Evolutionary conservation across 2,113 vertebrate species (phyloP).

Genomic region (Prunella fulvescens): DNA sequence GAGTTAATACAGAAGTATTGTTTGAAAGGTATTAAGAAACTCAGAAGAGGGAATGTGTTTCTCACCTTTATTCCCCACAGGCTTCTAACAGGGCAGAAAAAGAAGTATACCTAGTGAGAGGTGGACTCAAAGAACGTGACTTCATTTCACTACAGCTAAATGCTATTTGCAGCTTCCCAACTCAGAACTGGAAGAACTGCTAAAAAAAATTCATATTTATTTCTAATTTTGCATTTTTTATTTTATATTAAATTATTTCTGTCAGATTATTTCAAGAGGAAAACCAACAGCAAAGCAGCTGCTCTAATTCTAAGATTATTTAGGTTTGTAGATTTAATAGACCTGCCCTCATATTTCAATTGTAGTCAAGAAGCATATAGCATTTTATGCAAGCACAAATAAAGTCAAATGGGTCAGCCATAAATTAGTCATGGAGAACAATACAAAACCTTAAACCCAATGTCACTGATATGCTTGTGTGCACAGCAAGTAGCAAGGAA

Average conservation of each 20-base stretch:
- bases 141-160: neutral
- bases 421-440: neutral
- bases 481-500: neutral
- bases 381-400: neutral
- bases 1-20: neutral
- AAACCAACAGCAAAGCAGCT: neutral
- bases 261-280: neutral
- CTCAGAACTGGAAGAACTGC: neutral
- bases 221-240: neutral
- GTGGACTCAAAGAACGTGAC: neutral
- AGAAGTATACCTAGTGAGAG: neutral
- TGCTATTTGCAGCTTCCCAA: neutral
- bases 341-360: neutral
- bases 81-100: rapidly evolving
- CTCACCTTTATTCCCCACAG: neutral
- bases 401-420: neutral
- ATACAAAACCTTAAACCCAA: neutral
- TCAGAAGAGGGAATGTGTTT: neutral
- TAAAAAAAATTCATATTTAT: neutral
- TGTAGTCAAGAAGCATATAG: neutral
- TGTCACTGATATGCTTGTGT: neutral
- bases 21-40: neutral
- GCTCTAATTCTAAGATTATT: neutral
- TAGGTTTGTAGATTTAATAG: neutral
- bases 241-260: neutral